Evolutionary conservation across 2,113 vertebrate species (phyloP).

Genomic region (Sylvilagus bachmani): DNA sequence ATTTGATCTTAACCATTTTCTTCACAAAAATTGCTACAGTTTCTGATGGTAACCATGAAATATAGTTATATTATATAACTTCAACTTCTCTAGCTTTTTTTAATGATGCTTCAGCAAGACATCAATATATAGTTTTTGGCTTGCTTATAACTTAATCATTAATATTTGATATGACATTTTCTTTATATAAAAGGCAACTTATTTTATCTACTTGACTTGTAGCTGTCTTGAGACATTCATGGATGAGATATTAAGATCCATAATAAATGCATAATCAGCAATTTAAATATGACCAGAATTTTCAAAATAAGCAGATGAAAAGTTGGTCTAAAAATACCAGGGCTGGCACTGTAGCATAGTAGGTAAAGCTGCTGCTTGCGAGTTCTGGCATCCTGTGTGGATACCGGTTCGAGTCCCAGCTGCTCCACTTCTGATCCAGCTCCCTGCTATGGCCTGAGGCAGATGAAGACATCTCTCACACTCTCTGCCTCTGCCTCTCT

Average conservation of each 20-base stretch:
- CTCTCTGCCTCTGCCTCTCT: no score
- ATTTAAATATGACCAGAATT: neutral
- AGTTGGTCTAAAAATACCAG: neutral
- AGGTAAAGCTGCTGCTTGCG: no score
- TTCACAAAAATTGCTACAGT: neutral
- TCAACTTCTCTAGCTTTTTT: neutral
- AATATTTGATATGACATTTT: neutral
- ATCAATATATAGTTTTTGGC: neutral
- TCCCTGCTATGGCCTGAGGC: no score
- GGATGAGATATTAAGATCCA: neutral
- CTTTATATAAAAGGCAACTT: neutral
- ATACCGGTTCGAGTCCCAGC: no score
- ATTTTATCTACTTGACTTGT: neutral
- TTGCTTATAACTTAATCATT: neutral
- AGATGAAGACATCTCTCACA: no score
- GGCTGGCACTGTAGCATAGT: neutral
- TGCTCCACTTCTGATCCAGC: no score
- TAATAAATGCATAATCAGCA: conserved; percentile 9
- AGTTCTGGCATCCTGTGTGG: no score
- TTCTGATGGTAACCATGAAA: conserved; percentile 2
- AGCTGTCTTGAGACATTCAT: neutral
- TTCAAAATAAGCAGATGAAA: neutral
- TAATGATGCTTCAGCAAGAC: neutral
- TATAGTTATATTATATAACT: neutral
- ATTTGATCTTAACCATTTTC: neutral